phyloP scores from a whole-genome alignment of 2,113 vertebrate genomes.

The Etia nguti region DNA sequence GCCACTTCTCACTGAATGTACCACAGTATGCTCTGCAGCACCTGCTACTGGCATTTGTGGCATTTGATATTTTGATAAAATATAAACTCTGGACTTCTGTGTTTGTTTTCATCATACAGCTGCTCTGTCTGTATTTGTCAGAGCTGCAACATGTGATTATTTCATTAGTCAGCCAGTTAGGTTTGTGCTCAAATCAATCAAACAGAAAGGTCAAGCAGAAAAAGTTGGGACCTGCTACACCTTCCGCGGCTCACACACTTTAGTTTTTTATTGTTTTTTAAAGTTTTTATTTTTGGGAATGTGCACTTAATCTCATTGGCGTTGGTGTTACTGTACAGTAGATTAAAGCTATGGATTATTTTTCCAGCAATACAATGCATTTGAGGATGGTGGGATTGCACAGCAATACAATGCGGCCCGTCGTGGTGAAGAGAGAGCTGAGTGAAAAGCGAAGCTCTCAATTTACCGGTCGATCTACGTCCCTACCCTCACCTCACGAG shows the following conservation, averaged over 20 bases:
- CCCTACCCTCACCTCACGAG: too few species aligned
- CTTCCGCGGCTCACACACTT: not conserved
- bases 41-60: constrained; percentile 3
- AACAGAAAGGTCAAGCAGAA: not conserved
- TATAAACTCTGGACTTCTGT: not conserved
- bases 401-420: not conserved
- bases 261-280: not conserved
- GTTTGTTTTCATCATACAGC: not conserved
- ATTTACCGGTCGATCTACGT: too few species aligned
- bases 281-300: not conserved
- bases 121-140: not conserved
- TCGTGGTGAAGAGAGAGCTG: not conserved
- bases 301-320: not conserved
- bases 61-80: not conserved
- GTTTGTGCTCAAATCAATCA: not conserved
- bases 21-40: not conserved
- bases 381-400: not conserved
- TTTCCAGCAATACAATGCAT: not conserved
- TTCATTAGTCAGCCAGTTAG: not conserved
- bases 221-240: not conserved
- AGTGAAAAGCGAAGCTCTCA: not conserved
- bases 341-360: not conserved
- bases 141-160: not conserved
- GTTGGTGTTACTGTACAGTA: not conserved
- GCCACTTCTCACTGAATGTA: not conserved